Evolutionary conservation across 2,113 vertebrate species (phyloP).

Genomic region (Hippocampus mohnikei): DNA sequence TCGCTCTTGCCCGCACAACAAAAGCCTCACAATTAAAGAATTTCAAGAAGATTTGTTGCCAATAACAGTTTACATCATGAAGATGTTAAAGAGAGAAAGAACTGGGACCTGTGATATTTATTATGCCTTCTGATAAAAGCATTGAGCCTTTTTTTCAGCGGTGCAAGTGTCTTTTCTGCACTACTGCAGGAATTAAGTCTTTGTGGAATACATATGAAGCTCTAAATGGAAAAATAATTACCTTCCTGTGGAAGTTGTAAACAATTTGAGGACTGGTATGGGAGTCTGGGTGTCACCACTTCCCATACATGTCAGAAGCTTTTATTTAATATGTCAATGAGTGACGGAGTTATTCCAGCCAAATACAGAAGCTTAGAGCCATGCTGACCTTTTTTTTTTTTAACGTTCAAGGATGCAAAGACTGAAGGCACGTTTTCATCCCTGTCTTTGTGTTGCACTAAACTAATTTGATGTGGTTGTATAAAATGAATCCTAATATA

Average conservation of each 20-base stretch:
- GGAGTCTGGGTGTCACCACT: background rate
- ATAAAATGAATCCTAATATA: conserved; percentile 75
- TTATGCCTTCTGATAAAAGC: conserved; percentile 38
- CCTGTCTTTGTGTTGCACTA: conserved; percentile 49
- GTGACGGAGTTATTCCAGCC: conserved; percentile 50
- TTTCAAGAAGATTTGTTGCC: conserved; percentile 11
- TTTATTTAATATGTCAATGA: conserved; percentile 2
- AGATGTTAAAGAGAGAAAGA: conserved; percentile 1
- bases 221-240: conserved; percentile 38
- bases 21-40: conserved; percentile 7
- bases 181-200: conserved; percentile 13
- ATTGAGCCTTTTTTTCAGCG: conserved; percentile 26
- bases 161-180: conserved; percentile 5
- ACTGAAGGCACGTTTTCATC: conserved; percentile 50
- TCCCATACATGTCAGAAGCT: conserved; percentile 9
- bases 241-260: conserved; percentile 31
- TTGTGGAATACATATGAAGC: conserved; percentile 10
- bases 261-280: conserved; percentile 7
- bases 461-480: conserved; percentile 55
- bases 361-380: conserved; percentile 53
- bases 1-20: conserved; percentile 23
- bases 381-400: conserved; percentile 37
- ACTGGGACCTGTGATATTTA: background rate
- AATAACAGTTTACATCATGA: background rate
- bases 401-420: conserved; percentile 37